Evolutionary conservation across 2,113 vertebrate species (phyloP).

Genomic region (Mola mola): DNA sequence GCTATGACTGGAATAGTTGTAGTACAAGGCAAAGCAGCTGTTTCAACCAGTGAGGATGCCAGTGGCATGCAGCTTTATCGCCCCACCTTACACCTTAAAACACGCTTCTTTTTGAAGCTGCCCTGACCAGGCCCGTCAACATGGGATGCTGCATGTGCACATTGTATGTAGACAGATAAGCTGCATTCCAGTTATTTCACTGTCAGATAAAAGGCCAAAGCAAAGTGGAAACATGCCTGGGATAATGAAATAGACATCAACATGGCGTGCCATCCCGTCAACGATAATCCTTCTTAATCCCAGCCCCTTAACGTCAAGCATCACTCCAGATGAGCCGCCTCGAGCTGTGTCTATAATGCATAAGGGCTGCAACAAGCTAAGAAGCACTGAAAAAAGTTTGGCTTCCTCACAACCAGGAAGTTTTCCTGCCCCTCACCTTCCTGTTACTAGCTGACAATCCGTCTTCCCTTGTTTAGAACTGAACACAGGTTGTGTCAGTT

Average conservation of each 20-base stretch:
- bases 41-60: no score
- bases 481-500: conserved; percentile 10
- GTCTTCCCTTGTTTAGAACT: conserved; percentile 15
- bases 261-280: conserved; percentile 18
- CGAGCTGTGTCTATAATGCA: conserved; percentile 17
- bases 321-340: conserved; percentile 32
- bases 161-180: no score
- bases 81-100: no score
- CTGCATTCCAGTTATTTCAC: conserved; percentile 1
- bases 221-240: conserved; percentile 42
- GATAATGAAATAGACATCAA: conserved; percentile 44
- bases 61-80: no score
- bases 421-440: conserved; percentile 10
- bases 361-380: neutral
- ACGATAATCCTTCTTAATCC: conserved; percentile 45
- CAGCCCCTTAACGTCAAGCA: conserved; percentile 17
- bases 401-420: conserved; percentile 1
- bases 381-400: conserved; percentile 1
- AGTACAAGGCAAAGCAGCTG: no score
- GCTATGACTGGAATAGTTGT: no score
- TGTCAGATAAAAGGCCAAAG: conserved; percentile 32
- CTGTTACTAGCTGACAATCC: conserved; percentile 4
- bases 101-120: no score
- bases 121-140: no score
- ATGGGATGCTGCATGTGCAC: no score